These are phyloP conservation scores for Desmophyllum pertusum DNA, from an alignment of 92 coral and sea anemone species.

Conservation along the genomic window DNA sequence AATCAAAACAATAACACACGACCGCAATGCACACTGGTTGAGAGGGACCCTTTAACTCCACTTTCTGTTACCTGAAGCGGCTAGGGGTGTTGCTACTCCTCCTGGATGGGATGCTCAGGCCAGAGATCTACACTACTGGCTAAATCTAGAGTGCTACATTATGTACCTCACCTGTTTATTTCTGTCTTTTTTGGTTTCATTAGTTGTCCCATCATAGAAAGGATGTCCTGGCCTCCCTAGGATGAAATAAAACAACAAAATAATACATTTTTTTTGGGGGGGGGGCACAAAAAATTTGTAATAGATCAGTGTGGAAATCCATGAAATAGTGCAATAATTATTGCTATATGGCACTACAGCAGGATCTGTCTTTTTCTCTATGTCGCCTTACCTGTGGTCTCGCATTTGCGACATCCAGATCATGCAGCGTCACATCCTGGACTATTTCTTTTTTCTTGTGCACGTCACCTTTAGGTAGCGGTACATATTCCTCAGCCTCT, in stretches of 20 bases:
- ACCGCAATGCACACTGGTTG: too few species aligned
- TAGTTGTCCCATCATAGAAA: conserved; percentile 99
- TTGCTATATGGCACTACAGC: not conserved
- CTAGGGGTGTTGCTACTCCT: too few species aligned
- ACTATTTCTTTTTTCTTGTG: conserved; percentile 98
- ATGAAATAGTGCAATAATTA: too few species aligned
- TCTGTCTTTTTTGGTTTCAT: conserved; percentile 99
- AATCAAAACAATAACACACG: too few species aligned
- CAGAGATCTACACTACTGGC: not conserved
- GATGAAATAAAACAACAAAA: not conserved
- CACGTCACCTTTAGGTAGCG: conserved; percentile 98
- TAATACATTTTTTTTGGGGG: not conserved
- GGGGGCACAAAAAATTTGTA: not conserved
- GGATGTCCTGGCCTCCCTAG: conserved; percentile 97
- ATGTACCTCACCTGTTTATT: conserved; percentile 83
- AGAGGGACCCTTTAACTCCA: too few species aligned
- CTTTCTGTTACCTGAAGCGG: too few species aligned
- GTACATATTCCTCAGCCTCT: conserved; percentile 99
- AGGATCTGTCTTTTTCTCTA: not conserved
- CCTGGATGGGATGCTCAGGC: too few species aligned
- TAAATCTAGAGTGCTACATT: too few species aligned
- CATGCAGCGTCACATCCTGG: conserved; percentile 98
- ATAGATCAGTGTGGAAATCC: not conserved
- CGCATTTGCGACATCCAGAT: conserved; percentile 98
- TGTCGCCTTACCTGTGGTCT: conserved; percentile 88